Percentiles rank a stretch among this genome's conserved stretches.
Conservation (phyloP, 92 coral and sea anemone genomes). For the Epizoanthus ramosus region DNA sequence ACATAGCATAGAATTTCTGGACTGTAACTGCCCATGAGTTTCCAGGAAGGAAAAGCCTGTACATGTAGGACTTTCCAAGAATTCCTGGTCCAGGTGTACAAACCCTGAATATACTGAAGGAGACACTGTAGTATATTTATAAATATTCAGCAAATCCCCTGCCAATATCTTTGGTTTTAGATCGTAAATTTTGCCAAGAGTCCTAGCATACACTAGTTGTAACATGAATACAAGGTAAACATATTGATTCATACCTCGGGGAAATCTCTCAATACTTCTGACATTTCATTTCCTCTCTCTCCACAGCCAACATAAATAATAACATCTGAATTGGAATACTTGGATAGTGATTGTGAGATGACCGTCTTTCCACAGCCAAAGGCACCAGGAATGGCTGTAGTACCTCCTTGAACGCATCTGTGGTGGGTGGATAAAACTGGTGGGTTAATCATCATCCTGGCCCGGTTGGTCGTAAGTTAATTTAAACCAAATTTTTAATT, state of each 20-base stretch:
- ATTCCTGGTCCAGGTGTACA: too few relatives aligned
- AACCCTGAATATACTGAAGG: too few relatives aligned
- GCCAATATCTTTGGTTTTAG: neutral
- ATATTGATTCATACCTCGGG: constrained; percentile 80
- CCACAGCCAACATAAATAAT: constrained; percentile 99
- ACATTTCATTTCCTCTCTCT: constrained; percentile 99
- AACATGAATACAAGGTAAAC: neutral
- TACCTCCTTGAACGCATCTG: constrained; percentile 99
- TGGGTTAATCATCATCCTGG: too few relatives aligned
- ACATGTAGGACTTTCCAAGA: too few relatives aligned
- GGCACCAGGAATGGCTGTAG: constrained; percentile 99
- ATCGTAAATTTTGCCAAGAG: neutral
- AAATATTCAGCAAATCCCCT: neutral
- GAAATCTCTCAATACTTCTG: constrained; percentile 99
- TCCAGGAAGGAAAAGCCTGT: too few relatives aligned
- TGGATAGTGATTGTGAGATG: constrained; percentile 98
- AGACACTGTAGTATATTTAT: too few relatives aligned
- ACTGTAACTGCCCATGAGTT: too few relatives aligned
- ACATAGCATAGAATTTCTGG: too few relatives aligned
- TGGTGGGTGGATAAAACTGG: neutral
- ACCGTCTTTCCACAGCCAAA: constrained; percentile 99
- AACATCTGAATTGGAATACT: constrained; percentile 97
- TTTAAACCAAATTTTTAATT: too few relatives aligned
- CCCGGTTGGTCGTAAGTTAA: too few relatives aligned
- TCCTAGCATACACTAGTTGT: neutral